Conservation (phyloP, 1,140 invertebrate genomes). For the Sycobia sp. region DNA sequence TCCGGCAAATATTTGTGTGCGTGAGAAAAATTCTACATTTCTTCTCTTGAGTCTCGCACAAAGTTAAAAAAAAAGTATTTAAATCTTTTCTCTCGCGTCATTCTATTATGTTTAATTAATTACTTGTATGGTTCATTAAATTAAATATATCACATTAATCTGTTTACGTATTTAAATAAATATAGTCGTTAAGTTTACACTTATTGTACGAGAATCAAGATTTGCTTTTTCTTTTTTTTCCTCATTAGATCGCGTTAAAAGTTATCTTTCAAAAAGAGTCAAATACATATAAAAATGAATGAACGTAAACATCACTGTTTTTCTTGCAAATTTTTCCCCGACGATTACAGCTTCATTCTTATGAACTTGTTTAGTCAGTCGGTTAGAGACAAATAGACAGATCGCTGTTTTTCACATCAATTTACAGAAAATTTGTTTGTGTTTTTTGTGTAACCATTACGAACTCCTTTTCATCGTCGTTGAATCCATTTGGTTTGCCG, state of each 20-base stretch:
- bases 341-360: slow-evolving; percentile 34
- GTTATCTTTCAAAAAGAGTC: background rate
- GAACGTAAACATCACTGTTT: background rate
- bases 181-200: slow-evolving; percentile 11
- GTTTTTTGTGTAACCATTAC: background rate
- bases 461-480: slow-evolving; percentile 20
- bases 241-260: slow-evolving; percentile 3
- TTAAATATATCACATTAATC: slow-evolving; percentile 24
- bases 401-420: slow-evolving; percentile 21
- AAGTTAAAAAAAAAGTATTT: background rate
- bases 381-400: slow-evolving; percentile 37
- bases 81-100: background rate
- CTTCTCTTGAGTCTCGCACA: slow-evolving; percentile 24
- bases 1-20: slow-evolving; percentile 45
- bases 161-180: slow-evolving; percentile 11
- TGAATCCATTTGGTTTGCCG: slow-evolving; percentile 18
- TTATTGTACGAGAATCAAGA: slow-evolving; percentile 27
- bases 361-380: slow-evolving; percentile 38
- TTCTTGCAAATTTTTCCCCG: slow-evolving; percentile 9
- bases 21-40: slow-evolving; percentile 19
- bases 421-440: background rate
- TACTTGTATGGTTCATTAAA: slow-evolving; percentile 11
- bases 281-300: slow-evolving; percentile 2
- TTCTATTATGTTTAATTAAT: slow-evolving; percentile 2
- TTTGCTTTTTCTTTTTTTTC: no score